Evolutionary conservation across 2,113 vertebrate species (phyloP).

Genomic region (Cyprinodon brontotheroides): DNA sequence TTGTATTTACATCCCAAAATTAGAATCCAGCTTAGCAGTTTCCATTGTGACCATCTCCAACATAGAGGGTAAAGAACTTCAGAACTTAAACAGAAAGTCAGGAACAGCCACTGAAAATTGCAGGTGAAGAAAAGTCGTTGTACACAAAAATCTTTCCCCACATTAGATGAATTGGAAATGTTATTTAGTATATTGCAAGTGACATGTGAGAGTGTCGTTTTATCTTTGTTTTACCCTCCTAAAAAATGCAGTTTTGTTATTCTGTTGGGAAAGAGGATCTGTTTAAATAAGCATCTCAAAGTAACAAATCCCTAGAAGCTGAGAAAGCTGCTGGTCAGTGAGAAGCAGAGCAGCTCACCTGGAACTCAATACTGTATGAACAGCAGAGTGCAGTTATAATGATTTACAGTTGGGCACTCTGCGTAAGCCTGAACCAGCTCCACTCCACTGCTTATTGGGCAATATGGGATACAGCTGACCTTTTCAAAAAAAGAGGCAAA

Average conservation of each 20-base stretch:
- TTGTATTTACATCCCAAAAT: no score
- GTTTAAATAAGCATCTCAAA: not conserved
- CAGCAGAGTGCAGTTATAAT: not conserved
- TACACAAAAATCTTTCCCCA: not conserved
- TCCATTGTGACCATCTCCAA: no score
- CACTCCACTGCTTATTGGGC: not conserved
- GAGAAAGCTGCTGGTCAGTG: not conserved
- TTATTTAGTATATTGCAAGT: not conserved
- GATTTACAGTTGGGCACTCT: not conserved
- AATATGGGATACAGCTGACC: not conserved
- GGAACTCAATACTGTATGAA: not conserved
- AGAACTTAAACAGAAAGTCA: not conserved
- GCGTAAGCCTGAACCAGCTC: not conserved
- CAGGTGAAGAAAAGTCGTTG: not conserved
- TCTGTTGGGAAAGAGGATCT: not conserved
- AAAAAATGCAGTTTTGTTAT: not conserved
- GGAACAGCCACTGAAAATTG: not conserved
- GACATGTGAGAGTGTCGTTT: not conserved
- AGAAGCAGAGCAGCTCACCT: not conserved
- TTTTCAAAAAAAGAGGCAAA: not conserved
- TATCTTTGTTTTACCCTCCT: not conserved
- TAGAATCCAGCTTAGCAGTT: no score
- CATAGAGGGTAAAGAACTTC: no score
- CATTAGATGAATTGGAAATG: not conserved
- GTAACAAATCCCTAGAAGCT: not conserved